Evolutionary conservation across 2,113 vertebrate species (phyloP).

Genomic region (Neolamprologus modestus): DNA sequence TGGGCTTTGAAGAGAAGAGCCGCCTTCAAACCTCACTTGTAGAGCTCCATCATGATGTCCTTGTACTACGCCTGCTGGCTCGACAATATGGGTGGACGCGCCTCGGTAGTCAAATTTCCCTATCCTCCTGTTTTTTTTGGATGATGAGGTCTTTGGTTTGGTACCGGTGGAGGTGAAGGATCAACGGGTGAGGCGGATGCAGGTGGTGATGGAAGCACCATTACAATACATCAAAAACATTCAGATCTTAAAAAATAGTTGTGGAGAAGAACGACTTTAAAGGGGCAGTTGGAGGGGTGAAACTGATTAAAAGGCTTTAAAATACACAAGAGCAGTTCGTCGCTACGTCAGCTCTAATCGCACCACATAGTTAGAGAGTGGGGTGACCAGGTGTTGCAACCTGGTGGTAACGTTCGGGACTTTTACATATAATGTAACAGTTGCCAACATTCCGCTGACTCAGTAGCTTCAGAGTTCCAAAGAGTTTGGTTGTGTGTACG

Average conservation of each 20-base stretch:
- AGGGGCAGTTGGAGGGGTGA: not conserved
- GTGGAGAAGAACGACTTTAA: not conserved
- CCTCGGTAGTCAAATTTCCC: not conserved
- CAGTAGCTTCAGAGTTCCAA: not conserved
- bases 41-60: not conserved
- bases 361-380: not conserved
- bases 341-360: not conserved
- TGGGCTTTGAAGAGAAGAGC: not conserved
- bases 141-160: not conserved
- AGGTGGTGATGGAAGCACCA: not conserved
- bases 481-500: not conserved
- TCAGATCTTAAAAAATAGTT: not conserved
- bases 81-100: not conserved
- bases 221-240: not conserved
- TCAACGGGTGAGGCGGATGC: not conserved
- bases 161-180: not conserved
- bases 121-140: not conserved
- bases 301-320: not conserved
- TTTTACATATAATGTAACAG: not conserved
- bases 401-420: accelerated
- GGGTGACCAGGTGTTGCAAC: not conserved
- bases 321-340: not conserved
- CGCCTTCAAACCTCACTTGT: not conserved
- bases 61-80: not conserved
- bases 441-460: not conserved